These are phyloP conservation scores for Climacteris rufus DNA, from an alignment of 2,113 vertebrate species.

Conservation along the genomic window DNA sequence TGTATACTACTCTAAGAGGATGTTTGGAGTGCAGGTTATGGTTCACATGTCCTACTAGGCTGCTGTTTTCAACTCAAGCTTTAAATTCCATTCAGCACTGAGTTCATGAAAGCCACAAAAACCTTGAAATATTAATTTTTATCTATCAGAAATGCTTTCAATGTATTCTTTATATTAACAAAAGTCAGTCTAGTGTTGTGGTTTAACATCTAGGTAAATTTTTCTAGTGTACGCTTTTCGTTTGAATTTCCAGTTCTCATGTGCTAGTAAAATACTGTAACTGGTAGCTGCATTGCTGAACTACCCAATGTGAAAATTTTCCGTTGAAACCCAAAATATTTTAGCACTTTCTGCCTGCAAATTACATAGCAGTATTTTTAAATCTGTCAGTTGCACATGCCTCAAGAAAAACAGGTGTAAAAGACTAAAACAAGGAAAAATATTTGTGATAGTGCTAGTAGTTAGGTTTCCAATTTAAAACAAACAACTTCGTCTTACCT, in stretches of 20 bases:
- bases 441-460: not conserved
- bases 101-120: not conserved
- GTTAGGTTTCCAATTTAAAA: not conserved
- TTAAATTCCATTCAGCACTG: not conserved
- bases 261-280: not conserved
- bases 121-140: not conserved
- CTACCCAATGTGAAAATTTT: not conserved
- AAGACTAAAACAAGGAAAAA: not conserved
- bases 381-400: not conserved
- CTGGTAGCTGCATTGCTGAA: not conserved
- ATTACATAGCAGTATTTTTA: not conserved
- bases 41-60: not conserved
- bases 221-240: not conserved
- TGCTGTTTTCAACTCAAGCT: not conserved
- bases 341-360: not conserved
- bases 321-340: not conserved
- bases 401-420: not conserved
- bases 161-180: accelerated
- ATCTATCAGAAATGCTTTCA: not conserved
- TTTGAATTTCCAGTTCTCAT: not conserved
- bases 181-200: not conserved
- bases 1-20: not conserved
- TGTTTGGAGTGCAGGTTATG: not conserved
- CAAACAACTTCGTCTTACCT: not conserved
- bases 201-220: not conserved